A percentile compares a stretch with the other conserved stretches of the same genome.
phyloP scores from a whole-genome alignment of 1,140 invertebrate genomes.

The Drosophila ohnishii region DNA sequence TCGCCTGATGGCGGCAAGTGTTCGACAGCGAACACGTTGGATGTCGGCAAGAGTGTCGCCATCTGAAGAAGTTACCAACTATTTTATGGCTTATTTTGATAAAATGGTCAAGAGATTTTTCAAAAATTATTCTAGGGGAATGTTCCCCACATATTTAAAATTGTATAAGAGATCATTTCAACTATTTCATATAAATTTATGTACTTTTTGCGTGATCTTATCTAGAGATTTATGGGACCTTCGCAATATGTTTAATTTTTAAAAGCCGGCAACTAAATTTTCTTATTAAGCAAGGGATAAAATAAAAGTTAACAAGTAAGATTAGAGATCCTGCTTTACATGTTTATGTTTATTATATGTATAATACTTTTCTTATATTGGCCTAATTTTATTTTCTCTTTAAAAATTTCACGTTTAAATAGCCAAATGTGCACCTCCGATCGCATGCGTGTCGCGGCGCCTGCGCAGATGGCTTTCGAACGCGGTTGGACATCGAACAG shows the following conservation, averaged over 20 bases:
- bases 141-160: background rate
- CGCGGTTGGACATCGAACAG: slow-evolving; percentile 22
- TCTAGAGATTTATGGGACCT: background rate
- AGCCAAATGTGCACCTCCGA: slow-evolving; percentile 2
- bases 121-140: background rate
- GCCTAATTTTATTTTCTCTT: no score
- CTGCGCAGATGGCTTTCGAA: slow-evolving; percentile 19
- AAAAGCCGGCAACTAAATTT: no score
- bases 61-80: background rate
- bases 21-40: slow-evolving; percentile 52
- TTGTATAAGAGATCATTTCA: background rate
- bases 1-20: background rate
- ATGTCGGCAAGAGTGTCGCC: background rate
- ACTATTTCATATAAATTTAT: background rate
- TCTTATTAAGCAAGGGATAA: no score
- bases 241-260: background rate
- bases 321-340: no score
- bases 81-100: background rate
- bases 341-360: no score
- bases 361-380: no score
- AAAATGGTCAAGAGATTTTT: no score
- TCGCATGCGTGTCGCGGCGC: slow-evolving; percentile 16
- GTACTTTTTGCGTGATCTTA: no score
- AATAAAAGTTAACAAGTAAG: no score
- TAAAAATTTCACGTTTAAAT: background rate